These are phyloP conservation scores for Saccopteryx bilineata DNA, from an alignment of 2,113 vertebrate genomes.

Conservation along the genomic window DNA sequence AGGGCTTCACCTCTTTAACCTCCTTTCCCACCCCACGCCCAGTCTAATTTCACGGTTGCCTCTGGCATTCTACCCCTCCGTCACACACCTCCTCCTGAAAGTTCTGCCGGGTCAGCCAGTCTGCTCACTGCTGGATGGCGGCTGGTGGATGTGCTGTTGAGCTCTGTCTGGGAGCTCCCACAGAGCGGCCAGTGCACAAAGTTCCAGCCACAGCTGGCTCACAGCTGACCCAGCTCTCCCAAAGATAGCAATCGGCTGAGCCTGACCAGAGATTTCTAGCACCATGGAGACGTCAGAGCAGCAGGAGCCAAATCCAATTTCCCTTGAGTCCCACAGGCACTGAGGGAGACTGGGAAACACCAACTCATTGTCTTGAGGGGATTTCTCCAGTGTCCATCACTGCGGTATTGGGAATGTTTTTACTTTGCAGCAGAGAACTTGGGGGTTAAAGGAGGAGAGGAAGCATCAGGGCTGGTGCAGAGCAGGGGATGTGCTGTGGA, in stretches of 20 bases:
- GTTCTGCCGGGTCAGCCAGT: not conserved
- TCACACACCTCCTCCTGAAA: not conserved
- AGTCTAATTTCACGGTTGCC: not conserved
- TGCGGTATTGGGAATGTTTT: not conserved
- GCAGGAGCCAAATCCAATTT: not conserved
- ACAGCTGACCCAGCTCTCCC: not conserved
- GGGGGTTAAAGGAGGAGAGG: not conserved
- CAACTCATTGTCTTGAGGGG: not conserved
- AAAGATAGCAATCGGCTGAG: not conserved
- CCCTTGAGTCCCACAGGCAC: not conserved
- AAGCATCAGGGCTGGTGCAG: rapidly evolving
- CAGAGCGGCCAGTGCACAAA: not conserved
- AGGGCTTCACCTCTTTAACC: not conserved
- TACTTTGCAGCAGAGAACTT: not conserved
- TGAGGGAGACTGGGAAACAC: not conserved
- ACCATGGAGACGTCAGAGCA: not conserved
- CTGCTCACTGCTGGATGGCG: not conserved
- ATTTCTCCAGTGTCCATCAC: not conserved
- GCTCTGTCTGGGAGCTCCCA: not conserved
- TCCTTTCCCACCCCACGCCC: not conserved
- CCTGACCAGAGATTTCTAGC: not conserved
- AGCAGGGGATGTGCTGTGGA: not conserved
- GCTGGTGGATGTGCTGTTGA: not conserved
- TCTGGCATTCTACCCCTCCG: not conserved
- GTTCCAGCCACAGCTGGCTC: conserved; percentile 1